Evolutionary conservation across 2,797 vertebrate species (phyloP).

Genomic region (Eospalax fontanierii): DNA sequence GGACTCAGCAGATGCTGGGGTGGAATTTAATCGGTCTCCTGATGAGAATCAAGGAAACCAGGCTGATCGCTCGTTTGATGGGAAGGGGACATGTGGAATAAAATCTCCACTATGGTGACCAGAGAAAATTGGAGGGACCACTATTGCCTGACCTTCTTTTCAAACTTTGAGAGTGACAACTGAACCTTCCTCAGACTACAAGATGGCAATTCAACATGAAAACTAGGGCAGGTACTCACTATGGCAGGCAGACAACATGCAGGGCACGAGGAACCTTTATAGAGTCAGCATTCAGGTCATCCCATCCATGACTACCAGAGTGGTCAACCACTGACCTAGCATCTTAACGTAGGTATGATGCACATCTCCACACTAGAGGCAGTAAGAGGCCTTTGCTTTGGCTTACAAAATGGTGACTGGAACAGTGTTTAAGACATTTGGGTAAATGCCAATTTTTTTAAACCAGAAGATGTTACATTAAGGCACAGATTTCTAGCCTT

Average conservation of each 20-base stretch:
- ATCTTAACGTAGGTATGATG: neutral
- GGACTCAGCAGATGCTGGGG: conserved; percentile 86
- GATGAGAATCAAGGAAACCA: conserved; percentile 83
- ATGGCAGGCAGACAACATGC: neutral
- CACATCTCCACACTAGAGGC: neutral
- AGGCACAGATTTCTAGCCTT: conserved; percentile 22
- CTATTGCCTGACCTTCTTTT: conserved; percentile 56
- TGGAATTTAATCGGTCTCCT: conserved; percentile 86
- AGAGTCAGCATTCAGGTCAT: neutral
- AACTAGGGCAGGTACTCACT: neutral
- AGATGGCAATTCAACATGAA: conserved; percentile 63
- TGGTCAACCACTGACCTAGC: too few species aligned
- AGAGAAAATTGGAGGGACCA: conserved; percentile 64
- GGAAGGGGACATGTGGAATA: conserved; percentile 76
- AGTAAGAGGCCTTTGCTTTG: neutral
- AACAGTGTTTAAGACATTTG: neutral
- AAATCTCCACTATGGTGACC: conserved; percentile 50
- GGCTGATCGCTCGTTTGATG: conserved; percentile 78
- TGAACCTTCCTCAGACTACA: conserved; percentile 19
- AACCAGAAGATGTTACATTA: neutral
- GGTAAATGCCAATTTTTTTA: neutral
- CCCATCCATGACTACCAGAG: neutral
- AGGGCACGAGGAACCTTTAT: neutral
- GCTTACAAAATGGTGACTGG: neutral
- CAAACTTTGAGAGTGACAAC: conserved; percentile 71